phyloP scores from a whole-genome alignment of 2,888 invertebrate species.

The Pedicia rivosa region DNA sequence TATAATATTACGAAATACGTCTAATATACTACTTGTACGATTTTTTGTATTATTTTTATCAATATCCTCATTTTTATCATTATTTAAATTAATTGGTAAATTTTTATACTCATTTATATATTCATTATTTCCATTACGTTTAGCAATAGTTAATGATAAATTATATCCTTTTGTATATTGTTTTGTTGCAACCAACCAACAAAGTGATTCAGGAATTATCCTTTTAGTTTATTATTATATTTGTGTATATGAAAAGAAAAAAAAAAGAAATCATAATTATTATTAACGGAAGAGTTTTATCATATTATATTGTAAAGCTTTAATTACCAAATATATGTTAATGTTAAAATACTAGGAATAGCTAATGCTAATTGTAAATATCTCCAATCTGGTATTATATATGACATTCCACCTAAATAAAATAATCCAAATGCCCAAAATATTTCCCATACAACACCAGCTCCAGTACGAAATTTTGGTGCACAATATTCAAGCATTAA shows the following conservation, averaged over 20 bases:
- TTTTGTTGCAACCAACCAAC: constrained; percentile 25
- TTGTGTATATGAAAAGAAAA: not conserved
- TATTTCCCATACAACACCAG: constrained; percentile 31
- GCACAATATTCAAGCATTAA: constrained; percentile 34
- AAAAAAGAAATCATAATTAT: not conserved
- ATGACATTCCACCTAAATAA: constrained; percentile 30
- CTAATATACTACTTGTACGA: constrained; percentile 5
- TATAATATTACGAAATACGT: constrained; percentile 10
- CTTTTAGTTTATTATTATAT: too few relatives aligned
- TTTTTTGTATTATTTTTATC: not conserved
- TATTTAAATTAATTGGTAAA: constrained; percentile 5
- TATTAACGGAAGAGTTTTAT: not conserved
- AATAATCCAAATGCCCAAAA: constrained; percentile 33
- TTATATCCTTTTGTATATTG: constrained; percentile 24
- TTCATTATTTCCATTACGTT: constrained; percentile 17
- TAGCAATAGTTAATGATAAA: constrained; percentile 21
- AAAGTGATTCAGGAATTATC: constrained; percentile 29
- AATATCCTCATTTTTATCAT: not conserved
- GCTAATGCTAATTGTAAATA: constrained; percentile 34
- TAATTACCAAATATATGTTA: constrained; percentile 28
- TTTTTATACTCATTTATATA: constrained; percentile 12
- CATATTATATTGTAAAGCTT: too few relatives aligned
- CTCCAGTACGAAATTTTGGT: constrained; percentile 29
- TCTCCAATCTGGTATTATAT: constrained; percentile 34
- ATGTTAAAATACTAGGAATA: constrained; percentile 31